These are phyloP conservation scores for Drosophila pseudoananassae DNA, from an alignment of 1,140 invertebrate species.

Conservation along the genomic window DNA sequence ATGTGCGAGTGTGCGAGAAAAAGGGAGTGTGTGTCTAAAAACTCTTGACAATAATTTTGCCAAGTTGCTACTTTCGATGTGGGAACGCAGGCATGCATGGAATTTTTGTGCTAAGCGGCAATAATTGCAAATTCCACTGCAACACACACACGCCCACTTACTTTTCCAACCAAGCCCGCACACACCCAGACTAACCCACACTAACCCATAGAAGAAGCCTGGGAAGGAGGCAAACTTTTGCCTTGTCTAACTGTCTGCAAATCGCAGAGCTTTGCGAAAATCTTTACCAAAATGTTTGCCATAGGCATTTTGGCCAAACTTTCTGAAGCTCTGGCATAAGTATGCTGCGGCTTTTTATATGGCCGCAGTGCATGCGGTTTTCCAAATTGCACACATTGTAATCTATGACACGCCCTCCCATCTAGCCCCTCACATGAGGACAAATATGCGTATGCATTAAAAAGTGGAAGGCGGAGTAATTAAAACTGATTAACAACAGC, in stretches of 20 bases:
- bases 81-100: slow-evolving; percentile 64
- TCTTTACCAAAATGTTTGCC: slow-evolving; percentile 80
- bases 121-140: slow-evolving; percentile 80
- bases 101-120: slow-evolving; percentile 79
- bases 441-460: slow-evolving; percentile 1
- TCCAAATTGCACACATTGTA: slow-evolving; percentile 55
- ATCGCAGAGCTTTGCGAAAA: slow-evolving; percentile 77
- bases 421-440: not conserved
- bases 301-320: slow-evolving; percentile 72
- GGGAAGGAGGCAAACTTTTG: slow-evolving; percentile 53
- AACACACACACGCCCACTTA: slow-evolving; percentile 42
- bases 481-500: slow-evolving; percentile 57
- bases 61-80: slow-evolving; percentile 75
- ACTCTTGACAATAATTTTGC: slow-evolving; percentile 77
- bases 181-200: slow-evolving; percentile 4
- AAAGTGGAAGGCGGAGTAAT: slow-evolving; percentile 40
- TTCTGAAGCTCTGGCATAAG: slow-evolving; percentile 56
- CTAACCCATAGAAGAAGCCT: slow-evolving; percentile 8
- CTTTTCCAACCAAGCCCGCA: slow-evolving; percentile 14
- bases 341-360: slow-evolving; percentile 69
- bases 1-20: not conserved
- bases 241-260: slow-evolving; percentile 77
- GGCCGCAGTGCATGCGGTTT: slow-evolving; percentile 62
- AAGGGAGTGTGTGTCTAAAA: slow-evolving; percentile 44
- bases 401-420: slow-evolving; percentile 12